phyloP scores from a whole-genome alignment of 2,113 vertebrate genomes.

The Cinclus cinclus region DNA sequence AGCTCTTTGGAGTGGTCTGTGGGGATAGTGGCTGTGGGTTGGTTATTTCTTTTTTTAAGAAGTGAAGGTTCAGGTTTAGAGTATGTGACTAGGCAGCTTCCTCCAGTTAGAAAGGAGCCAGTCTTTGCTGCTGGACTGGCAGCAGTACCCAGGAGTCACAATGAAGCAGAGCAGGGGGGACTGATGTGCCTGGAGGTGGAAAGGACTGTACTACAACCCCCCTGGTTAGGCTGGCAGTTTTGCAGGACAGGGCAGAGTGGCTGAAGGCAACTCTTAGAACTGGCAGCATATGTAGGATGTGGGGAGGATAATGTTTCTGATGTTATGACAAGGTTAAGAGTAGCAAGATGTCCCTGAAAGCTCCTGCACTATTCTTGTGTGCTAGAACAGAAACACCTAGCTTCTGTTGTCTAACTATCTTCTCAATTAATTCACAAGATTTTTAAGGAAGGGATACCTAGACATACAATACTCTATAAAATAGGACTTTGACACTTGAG shows the following conservation, averaged over 20 bases:
- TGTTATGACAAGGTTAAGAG: neutral
- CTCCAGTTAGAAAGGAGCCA: neutral
- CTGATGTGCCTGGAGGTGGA: neutral
- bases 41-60: neutral
- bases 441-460: slow-evolving; percentile 4
- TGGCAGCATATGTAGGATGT: neutral
- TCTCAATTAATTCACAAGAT: neutral
- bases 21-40: neutral
- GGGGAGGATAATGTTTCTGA: neutral
- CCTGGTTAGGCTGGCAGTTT: neutral
- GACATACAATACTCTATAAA: neutral
- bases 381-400: neutral
- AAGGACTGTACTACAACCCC: neutral
- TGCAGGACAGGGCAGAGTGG: neutral
- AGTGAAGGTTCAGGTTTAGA: neutral
- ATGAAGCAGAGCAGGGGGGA: neutral
- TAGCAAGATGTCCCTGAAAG: neutral
- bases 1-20: neutral
- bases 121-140: neutral
- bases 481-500: slow-evolving; percentile 5
- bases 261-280: neutral
- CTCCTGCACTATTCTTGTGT: neutral
- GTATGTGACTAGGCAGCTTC: neutral
- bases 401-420: neutral
- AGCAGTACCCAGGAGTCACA: neutral